Conservation (phyloP, 2,797 vertebrate genomes). For the Melanogrammus aeglefinus region DNA sequence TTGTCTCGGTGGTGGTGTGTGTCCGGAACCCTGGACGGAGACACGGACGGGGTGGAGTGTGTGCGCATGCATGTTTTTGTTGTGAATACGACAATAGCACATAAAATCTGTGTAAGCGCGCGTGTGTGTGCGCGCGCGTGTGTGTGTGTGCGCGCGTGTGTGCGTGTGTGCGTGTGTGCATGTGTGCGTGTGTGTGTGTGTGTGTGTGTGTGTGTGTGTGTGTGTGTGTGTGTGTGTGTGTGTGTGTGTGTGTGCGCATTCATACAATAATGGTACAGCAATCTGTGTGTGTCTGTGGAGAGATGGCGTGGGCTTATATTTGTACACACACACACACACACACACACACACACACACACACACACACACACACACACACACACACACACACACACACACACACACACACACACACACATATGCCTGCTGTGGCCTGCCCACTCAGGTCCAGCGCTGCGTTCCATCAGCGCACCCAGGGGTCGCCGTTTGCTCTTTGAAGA, state of each 20-base stretch:
- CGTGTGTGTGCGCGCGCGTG: slow-evolving; percentile 13
- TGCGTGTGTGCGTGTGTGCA: slow-evolving; percentile 15
- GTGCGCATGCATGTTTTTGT: slow-evolving; percentile 5
- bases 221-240: slow-evolving; percentile 18
- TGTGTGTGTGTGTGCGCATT: slow-evolving; percentile 28
- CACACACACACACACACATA: neutral
- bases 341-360: neutral
- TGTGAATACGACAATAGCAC: neutral
- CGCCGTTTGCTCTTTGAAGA: slow-evolving; percentile 64
- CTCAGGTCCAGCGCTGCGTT: neutral
- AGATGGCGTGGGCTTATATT: slow-evolving; percentile 19
- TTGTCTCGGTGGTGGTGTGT: slow-evolving; percentile 5
- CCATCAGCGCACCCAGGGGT: slow-evolving; percentile 26
- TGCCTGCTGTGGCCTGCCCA: neutral
- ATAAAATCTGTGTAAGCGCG: slow-evolving; percentile 20
- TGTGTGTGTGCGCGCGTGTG: slow-evolving; percentile 34
- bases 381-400: neutral
- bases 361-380: neutral
- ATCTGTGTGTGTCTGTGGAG: slow-evolving; percentile 9
- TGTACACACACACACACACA: slow-evolving; percentile 1
- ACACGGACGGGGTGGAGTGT: neutral
- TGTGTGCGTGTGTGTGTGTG: slow-evolving; percentile 12
- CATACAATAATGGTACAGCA: neutral
- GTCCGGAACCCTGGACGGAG: slow-evolving; percentile 34
- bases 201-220: slow-evolving; percentile 24